phyloP scores from a whole-genome alignment of 2,888 invertebrate species.

The Mallateleia sp. region DNA sequence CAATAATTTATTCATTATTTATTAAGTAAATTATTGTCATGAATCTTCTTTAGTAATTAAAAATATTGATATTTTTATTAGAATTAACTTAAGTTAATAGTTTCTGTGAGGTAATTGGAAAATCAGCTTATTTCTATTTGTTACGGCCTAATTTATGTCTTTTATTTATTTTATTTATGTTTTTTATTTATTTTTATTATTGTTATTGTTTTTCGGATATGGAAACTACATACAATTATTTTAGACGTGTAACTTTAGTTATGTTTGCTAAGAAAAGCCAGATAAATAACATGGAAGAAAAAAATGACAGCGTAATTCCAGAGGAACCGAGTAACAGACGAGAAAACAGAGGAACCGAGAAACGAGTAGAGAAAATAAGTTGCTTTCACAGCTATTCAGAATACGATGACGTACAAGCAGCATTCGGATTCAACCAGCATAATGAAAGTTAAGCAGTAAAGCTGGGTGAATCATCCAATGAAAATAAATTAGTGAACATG shows the following conservation, averaged over 20 bases:
- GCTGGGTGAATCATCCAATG: neutral
- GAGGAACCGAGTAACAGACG: no score
- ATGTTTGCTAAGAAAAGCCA: neutral
- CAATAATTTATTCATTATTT: no score
- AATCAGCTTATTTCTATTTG: neutral
- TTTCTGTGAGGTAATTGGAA: neutral
- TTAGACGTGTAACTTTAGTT: conserved; percentile 15
- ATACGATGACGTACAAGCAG: neutral
- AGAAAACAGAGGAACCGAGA: no score
- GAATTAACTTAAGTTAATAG: neutral
- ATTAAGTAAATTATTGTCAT: no score
- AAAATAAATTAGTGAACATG: no score
- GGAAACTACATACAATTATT: conserved; percentile 26
- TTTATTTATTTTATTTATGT: no score
- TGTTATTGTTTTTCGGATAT: conserved; percentile 26
- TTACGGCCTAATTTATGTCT: neutral
- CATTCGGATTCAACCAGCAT: neutral
- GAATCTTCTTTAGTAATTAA: neutral
- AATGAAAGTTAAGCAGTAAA: neutral
- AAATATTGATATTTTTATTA: neutral
- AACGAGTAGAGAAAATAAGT: no score
- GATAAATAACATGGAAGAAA: conserved; percentile 1
- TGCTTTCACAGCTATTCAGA: neutral
- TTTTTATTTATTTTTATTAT: conserved; percentile 5
- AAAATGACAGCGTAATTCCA: neutral